These are phyloP conservation scores for Protaetia brevitarsis DNA, from an alignment of 1,140 invertebrate species.

Conservation along the genomic window DNA sequence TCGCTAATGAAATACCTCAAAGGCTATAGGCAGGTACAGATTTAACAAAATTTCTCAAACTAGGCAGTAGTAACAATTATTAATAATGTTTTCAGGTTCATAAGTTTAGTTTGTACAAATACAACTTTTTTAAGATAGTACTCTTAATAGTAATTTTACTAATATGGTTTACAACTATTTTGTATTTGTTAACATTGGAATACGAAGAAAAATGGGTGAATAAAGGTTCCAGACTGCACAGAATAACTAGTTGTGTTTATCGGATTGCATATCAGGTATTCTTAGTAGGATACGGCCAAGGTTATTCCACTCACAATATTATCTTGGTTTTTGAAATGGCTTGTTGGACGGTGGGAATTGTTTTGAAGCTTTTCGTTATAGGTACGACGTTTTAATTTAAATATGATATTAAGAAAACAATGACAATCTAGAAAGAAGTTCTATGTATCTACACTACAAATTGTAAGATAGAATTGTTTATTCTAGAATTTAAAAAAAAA, in stretches of 20 bases:
- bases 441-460: no score
- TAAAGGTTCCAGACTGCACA: neutral
- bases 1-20: neutral
- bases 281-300: slow-evolving; percentile 8
- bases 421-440: no score
- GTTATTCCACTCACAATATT: neutral
- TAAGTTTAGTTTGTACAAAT: neutral
- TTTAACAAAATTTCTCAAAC: neutral
- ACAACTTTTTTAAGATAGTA: neutral
- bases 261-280: slow-evolving; percentile 4
- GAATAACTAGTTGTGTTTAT: slow-evolving; percentile 1
- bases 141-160: neutral
- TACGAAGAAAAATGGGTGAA: neutral
- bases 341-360: slow-evolving; percentile 7
- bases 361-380: neutral
- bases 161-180: slow-evolving; percentile 10
- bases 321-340: slow-evolving; percentile 10
- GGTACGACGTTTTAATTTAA: neutral
- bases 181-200: neutral
- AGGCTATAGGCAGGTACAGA: neutral
- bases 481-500: no score
- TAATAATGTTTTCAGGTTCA: neutral
- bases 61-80: no score
- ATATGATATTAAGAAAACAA: no score
- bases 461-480: no score